Base-by-base conservation (phyloP, 2,113 vertebrate genomes). In the Suricata suricatta region DNA sequence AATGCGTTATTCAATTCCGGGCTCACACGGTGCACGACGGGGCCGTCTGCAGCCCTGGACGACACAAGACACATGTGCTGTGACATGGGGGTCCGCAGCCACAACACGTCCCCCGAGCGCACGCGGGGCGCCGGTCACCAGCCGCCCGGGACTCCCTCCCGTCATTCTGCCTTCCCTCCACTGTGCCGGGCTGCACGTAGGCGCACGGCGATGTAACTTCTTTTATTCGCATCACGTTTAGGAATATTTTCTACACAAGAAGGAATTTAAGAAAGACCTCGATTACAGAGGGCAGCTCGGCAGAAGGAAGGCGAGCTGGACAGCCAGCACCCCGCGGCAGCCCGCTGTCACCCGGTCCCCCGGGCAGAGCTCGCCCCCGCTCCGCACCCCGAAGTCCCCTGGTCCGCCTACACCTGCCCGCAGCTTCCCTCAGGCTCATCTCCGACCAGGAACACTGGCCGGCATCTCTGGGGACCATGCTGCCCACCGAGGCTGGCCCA, bases 81-180 rank as follows among this genome's bases (percentile, higher is more conserved):
- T 5, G 25, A 11, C 10, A 0, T 47, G 8, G 82, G 57, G 21
- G 2, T 3, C 82, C 14, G 0, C 0, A 16, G 23, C 15, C 31
- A 33, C 0, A 1, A 0, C 44, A 0, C 1, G 0, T 64, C 60
- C 15, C 38, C 4, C 41, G 33, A 44, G 3, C 15, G 1, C 23
- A 72, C 52, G 5, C 2, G 5, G 27, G 72, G 66, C 7, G 69
- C 29, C 0, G 14, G 33, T 13, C 50, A 2, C 50, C 0, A 63
- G 27, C 35, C 88, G 27, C n/a, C 25, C 13, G 25, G 3, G 17
- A 17, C 47, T 14, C 29, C 14, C 35, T 5, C 9, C 33, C 2
- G 23, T 38, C 38, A 6, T 35, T 21, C 0, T 0, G 41, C 38
- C 5, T 0, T 0, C 38, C 19, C 89, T 19, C 54, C 5, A 5